These are phyloP conservation scores for Poeciliopsis gracilis DNA, from an alignment of 2,797 vertebrate genomes.

Conservation along the genomic window DNA sequence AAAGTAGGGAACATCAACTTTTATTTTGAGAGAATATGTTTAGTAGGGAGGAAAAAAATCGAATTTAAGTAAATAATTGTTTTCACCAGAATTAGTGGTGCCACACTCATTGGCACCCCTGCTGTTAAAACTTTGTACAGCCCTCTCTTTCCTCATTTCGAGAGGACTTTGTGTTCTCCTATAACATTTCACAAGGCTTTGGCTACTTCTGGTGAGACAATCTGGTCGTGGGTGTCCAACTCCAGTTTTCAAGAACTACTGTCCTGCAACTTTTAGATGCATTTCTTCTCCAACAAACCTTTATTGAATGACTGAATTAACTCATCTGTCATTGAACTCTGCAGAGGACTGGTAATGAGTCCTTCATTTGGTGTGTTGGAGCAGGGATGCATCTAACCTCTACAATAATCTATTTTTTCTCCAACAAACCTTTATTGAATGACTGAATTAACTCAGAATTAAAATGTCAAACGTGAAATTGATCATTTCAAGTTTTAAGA, in stretches of 20 bases:
- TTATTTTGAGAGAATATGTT: neutral
- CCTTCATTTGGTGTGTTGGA: neutral
- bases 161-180: neutral
- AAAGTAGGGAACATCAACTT: neutral
- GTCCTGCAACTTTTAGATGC: neutral
- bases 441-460: too few relatives aligned
- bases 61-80: neutral
- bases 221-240: neutral
- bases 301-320: neutral
- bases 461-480: neutral
- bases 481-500: neutral
- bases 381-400: neutral
- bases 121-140: neutral
- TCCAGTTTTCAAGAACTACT: neutral
- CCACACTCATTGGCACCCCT: neutral
- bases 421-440: too few relatives aligned
- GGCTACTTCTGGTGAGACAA: neutral
- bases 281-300: neutral
- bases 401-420: too few relatives aligned
- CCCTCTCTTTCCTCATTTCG: neutral
- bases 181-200: conserved; percentile 4
- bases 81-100: conserved; percentile 2
- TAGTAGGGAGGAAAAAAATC: neutral
- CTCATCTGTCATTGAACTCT: neutral
- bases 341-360: neutral